Conservation (phyloP, 1,140 invertebrate species). For the Octopus sinensis region DNA sequence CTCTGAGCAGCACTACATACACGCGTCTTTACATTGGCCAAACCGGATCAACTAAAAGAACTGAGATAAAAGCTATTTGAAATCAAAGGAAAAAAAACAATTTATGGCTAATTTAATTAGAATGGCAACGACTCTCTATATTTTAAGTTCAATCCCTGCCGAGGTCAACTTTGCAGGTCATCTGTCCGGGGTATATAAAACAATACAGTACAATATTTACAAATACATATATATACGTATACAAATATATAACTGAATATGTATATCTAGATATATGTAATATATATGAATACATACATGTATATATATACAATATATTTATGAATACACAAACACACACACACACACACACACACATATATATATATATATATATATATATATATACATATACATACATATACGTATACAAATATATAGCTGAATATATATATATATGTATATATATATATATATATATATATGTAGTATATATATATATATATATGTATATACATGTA, state of each 20-base stretch:
- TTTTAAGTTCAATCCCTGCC: no score
- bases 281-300: background rate
- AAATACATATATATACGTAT: background rate
- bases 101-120: no score
- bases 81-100: no score
- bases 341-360: background rate
- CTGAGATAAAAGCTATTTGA: no score
- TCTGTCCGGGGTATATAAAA: background rate
- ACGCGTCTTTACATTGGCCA: no score
- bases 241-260: background rate
- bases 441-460: background rate
- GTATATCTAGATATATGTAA: background rate
- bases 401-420: background rate
- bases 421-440: background rate
- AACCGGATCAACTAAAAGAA: no score
- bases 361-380: slow-evolving; percentile 5
- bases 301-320: background rate
- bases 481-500: background rate
- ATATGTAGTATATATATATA: background rate
- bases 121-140: no score
- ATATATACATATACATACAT: background rate
- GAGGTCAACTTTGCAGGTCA: no score
- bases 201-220: background rate
- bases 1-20: no score
- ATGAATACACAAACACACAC: background rate